Base-by-base conservation (phyloP, 2,113 vertebrate genomes). In the Orientallactaga bullata region DNA sequence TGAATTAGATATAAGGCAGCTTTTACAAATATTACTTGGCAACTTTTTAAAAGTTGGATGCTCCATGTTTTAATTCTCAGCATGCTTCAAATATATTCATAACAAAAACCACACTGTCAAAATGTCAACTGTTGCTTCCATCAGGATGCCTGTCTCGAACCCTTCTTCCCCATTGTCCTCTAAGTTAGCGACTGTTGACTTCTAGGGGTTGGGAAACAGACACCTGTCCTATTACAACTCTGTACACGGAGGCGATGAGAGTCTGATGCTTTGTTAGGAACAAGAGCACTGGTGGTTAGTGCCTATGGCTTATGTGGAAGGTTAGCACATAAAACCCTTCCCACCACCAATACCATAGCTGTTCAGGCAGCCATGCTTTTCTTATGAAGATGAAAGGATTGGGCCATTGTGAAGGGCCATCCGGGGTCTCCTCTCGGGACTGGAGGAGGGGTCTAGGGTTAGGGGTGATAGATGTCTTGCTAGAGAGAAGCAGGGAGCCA, bases 71-170 rank as follows among this genome's bases (percentile, higher is more conserved):
- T n/a, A 61, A 8, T 93, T 83, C 84, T 73, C 68, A 51, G 68
- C 10, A 66, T n/a, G 28, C 28, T 79, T 92, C 42, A 76, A 93
- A 78, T 90, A 77, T 93, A 83, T 87, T 90, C 65, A 37, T 84
- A 37, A 47, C 42, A 78, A 91, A 91, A 79, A 79, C 30, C 15
- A 78, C 26, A 7, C 55, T 89, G 42, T 83, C 55, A 69, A 51
- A 71, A 91, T n/a, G 23, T 76, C 63, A 30, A 11, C 58, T 28
- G 13, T 60, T 30, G 20, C 82, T 90, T 90, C 77, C 47, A 66
- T 68, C 24, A 42, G 51, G 24, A 51, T 35, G 35, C 13, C 28
- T 39, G 2, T 32, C 42, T 55, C n/a, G 63, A 58, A 55, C n/a
- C 32, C 28, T 71, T 42, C 17, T 58, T 55, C 26, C 21, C 24